phyloP scores from a whole-genome alignment of 2,113 vertebrate genomes.

The Mustelus asterias region DNA sequence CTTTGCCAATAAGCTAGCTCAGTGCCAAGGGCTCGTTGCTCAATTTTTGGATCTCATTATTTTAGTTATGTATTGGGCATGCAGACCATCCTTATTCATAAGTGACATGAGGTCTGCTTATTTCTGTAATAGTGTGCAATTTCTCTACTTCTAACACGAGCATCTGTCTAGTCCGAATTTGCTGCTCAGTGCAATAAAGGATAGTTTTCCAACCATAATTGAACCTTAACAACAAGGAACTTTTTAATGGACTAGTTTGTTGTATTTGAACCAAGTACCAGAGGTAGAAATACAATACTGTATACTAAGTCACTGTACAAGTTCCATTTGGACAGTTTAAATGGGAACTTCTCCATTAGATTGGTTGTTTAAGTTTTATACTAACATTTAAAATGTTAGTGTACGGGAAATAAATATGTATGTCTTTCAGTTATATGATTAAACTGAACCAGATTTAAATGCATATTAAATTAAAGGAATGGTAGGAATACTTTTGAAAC shows the following conservation, averaged over 20 bases:
- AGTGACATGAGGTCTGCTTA: background rate
- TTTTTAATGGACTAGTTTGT: background rate
- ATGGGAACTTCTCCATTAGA: background rate
- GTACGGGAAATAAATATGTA: background rate
- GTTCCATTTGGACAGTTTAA: background rate
- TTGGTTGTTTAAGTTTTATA: background rate
- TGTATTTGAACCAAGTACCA: background rate
- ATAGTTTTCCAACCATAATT: background rate
- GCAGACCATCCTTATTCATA: background rate
- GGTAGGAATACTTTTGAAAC: background rate
- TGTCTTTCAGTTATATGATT: background rate
- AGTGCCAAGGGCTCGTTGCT: background rate
- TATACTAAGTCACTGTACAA: background rate
- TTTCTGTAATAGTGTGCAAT: background rate
- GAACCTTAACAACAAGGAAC: background rate
- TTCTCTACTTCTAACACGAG: background rate
- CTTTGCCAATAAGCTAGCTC: background rate
- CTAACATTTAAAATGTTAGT: background rate
- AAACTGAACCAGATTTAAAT: background rate
- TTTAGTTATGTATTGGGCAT: background rate
- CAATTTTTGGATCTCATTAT: background rate
- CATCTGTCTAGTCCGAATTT: background rate
- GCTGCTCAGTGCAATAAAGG: background rate
- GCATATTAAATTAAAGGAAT: background rate
- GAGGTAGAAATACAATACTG: background rate